Conservation (phyloP, 2,797 vertebrate genomes). For the Melanotaenia maccullochi region DNA sequence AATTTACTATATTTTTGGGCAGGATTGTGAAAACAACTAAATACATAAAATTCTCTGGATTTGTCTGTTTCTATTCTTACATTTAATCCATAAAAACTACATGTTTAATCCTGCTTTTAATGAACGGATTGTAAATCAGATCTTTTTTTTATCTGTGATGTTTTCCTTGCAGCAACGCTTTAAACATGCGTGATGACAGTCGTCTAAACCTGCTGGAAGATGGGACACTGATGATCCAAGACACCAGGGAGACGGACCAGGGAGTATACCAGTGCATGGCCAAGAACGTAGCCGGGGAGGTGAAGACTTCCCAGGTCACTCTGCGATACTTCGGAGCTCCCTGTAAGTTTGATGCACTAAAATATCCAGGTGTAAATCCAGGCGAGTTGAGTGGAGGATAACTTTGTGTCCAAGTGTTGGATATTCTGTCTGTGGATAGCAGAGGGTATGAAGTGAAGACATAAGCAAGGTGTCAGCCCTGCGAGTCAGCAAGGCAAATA, state of each 20-base stretch:
- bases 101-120: no score
- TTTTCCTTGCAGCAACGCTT: slow-evolving; percentile 87
- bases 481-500: slow-evolving; percentile 42
- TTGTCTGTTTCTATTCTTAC: no score
- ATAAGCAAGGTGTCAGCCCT: slow-evolving; percentile 4
- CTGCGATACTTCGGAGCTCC: slow-evolving; percentile 95
- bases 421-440: not conserved
- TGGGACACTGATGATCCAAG: slow-evolving; percentile 96
- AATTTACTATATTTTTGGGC: no score
- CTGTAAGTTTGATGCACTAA: no score
- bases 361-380: not conserved
- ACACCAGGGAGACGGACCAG: slow-evolving; percentile 95
- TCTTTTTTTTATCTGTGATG: not conserved
- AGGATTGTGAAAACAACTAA: no score
- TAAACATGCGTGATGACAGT: slow-evolving; percentile 95
- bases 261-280: slow-evolving; percentile 99
- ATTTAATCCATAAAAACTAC: no score
- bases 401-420: not conserved
- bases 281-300: slow-evolving; percentile 96
- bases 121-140: no score
- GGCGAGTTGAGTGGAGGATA: not conserved
- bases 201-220: slow-evolving; percentile 96
- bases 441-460: not conserved
- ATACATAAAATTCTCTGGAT: no score
- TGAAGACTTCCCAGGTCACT: slow-evolving; percentile 95